These are phyloP conservation scores for Bos javanicus DNA, from an alignment of 2,113 vertebrate species.

Conservation along the genomic window DNA sequence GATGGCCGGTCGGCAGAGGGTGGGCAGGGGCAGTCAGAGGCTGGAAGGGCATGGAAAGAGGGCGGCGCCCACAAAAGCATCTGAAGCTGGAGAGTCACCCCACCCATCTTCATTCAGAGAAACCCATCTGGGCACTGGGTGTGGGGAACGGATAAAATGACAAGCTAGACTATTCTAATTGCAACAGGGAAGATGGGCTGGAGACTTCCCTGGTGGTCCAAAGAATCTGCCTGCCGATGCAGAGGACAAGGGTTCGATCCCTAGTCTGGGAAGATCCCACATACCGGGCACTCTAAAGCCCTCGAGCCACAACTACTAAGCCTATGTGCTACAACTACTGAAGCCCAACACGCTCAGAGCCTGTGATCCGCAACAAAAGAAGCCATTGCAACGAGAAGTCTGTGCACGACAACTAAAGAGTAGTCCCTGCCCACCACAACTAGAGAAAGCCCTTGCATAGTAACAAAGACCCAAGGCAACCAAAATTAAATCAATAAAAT, in stretches of 20 bases:
- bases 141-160: fast-evolving
- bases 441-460: neutral
- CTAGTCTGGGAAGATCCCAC: neutral
- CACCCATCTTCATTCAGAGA: neutral
- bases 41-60: neutral
- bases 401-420: neutral
- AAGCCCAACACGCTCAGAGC: neutral
- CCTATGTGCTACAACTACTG: neutral
- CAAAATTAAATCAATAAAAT: neutral
- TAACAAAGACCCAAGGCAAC: neutral
- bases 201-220: neutral
- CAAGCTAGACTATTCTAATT: neutral
- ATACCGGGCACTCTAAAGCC: fast-evolving
- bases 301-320: neutral
- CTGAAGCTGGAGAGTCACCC: neutral
- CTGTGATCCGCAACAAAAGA: neutral
- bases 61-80: neutral
- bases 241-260: neutral
- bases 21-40: neutral
- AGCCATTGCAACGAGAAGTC: neutral
- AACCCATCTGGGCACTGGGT: neutral
- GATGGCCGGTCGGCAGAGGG: neutral
- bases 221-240: neutral
- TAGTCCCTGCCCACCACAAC: neutral
- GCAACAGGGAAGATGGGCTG: neutral